These are phyloP conservation scores for Pseudococcus viburni DNA, from an alignment of 2,888 invertebrate genomes.

Conservation along the genomic window DNA sequence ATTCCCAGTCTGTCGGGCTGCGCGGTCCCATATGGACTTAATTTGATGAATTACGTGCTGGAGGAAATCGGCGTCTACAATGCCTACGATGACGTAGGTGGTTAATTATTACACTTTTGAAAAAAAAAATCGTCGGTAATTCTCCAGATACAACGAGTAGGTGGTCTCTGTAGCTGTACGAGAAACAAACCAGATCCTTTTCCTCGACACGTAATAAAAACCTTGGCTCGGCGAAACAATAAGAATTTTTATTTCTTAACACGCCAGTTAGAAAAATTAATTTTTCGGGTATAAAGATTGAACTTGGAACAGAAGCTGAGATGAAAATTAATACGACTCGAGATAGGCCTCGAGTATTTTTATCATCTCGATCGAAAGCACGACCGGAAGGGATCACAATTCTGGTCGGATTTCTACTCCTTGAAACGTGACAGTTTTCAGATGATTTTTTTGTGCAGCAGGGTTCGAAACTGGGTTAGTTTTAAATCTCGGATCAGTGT, in stretches of 20 bases:
- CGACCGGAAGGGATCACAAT: constrained; percentile 4
- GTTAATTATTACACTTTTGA: constrained; percentile 23
- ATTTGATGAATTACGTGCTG: constrained; percentile 12
- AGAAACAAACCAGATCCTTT: constrained; percentile 2
- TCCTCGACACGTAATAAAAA: neutral
- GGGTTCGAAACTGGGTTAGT: neutral
- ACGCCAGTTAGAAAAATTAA: neutral
- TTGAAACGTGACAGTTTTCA: constrained; percentile 30
- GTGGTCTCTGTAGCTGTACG: neutral
- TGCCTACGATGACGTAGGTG: neutral
- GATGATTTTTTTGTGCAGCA: neutral
- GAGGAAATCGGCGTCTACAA: constrained; percentile 22
- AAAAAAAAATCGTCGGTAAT: neutral
- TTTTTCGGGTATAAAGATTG: neutral
- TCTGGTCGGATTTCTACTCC: neutral
- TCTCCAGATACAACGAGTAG: neutral
- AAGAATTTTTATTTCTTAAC: neutral
- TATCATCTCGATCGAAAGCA: constrained; percentile 5
- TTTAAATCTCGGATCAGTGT: neutral
- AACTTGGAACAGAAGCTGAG: neutral
- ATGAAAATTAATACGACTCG: neutral
- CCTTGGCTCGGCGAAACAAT: neutral
- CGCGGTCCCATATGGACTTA: neutral
- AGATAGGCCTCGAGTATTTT: neutral
- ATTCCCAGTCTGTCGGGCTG: neutral